phyloP scores from a whole-genome alignment of 2,797 vertebrate species.

The Phalanger gymnotis region DNA sequence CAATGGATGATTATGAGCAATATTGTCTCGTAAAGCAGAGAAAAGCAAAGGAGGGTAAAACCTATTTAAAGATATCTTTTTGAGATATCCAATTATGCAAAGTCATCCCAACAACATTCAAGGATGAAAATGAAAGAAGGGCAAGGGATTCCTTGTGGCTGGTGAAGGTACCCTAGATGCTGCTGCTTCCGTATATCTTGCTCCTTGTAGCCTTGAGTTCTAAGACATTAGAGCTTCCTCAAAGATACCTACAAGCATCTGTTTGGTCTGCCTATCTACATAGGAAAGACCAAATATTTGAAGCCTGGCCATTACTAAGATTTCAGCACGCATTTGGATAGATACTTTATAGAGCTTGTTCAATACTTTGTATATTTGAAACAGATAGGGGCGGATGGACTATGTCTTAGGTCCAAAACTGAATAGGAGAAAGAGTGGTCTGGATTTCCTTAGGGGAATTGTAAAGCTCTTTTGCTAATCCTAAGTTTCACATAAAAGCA shows the following conservation, averaged over 20 bases:
- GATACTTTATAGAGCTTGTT: neutral
- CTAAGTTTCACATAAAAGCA: no score
- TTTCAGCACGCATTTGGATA: neutral
- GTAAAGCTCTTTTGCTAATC: neutral
- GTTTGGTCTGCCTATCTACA: neutral
- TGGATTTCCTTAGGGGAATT: neutral
- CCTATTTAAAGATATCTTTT: neutral
- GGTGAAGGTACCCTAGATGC: neutral
- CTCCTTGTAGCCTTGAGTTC: neutral
- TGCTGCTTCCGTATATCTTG: neutral
- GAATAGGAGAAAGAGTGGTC: neutral
- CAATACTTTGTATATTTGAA: neutral
- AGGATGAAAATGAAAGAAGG: neutral
- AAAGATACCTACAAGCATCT: neutral
- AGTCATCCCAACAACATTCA: neutral
- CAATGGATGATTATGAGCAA: neutral
- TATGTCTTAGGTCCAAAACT: neutral
- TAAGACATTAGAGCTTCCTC: neutral
- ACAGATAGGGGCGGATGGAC: neutral
- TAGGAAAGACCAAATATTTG: neutral
- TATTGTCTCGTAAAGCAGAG: neutral
- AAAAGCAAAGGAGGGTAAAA: neutral
- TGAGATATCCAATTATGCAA: neutral
- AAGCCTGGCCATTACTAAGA: neutral
- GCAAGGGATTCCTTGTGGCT: neutral